Evolutionary conservation across 2,797 vertebrate genomes (phyloP).

Genomic region (Sylvia borin): DNA sequence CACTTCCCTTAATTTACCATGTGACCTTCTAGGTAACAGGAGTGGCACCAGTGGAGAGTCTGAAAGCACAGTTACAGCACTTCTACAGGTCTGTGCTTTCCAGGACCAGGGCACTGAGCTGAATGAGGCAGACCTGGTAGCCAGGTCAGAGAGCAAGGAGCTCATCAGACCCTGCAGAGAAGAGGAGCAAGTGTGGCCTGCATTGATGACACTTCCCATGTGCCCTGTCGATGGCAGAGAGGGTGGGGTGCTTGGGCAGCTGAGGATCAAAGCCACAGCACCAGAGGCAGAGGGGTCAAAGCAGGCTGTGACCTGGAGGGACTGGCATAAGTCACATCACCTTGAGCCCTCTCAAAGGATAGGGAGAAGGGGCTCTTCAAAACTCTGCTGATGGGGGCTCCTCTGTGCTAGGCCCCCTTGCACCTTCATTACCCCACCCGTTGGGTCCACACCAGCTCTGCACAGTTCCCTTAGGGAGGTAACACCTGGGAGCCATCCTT

Average conservation of each 20-base stretch:
- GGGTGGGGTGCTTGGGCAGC: background rate
- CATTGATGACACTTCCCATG: background rate
- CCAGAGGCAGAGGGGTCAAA: background rate
- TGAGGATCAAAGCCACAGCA: background rate
- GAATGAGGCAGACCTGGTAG: background rate
- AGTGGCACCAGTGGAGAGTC: background rate
- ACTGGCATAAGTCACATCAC: background rate
- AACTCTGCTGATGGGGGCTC: background rate
- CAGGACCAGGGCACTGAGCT: background rate
- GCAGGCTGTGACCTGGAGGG: background rate
- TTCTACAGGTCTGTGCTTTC: background rate
- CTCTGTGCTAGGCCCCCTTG: background rate
- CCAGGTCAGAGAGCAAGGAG: background rate
- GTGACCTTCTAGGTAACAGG: background rate
- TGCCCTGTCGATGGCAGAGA: accelerated
- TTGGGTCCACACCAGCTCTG: background rate
- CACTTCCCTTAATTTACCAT: background rate
- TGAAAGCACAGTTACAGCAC: accelerated
- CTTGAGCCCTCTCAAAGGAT: background rate
- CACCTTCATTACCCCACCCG: background rate
- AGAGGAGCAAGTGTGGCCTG: background rate
- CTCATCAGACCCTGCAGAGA: background rate
- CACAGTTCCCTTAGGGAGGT: background rate
- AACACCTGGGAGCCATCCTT: constrained; percentile 17
- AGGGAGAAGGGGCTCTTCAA: background rate